Percentiles rank a stretch among this genome's conserved stretches.
Conservation (phyloP, 1,140 invertebrate genomes). For the Pogonognathellus flavescens region DNA sequence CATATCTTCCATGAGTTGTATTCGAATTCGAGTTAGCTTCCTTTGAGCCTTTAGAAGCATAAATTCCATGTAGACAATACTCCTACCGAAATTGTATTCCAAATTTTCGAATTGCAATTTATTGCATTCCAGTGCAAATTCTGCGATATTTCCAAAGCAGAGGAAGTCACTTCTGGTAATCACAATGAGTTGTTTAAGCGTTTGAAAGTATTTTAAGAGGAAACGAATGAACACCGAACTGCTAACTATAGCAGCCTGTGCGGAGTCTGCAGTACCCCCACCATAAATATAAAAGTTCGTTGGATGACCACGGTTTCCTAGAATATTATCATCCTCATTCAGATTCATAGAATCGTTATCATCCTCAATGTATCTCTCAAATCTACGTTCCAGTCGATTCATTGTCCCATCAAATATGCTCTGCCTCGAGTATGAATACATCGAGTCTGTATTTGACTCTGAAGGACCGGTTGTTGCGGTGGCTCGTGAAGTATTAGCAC, state of each 20-base stretch:
- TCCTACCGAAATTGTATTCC: conserved; percentile 54
- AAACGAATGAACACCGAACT: not conserved
- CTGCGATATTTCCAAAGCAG: not conserved
- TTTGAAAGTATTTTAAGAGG: not conserved
- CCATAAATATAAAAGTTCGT: not conserved
- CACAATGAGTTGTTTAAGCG: conserved; percentile 6
- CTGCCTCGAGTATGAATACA: not conserved
- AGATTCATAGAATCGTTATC: not conserved
- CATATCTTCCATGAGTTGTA: conserved; percentile 8
- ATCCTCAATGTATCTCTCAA: not conserved
- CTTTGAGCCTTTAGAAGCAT: conserved; percentile 11
- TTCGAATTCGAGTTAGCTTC: not conserved
- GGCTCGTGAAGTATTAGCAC: too few relatives aligned
- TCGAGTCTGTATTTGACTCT: not conserved
- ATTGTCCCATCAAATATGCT: not conserved
- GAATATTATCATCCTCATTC: not conserved
- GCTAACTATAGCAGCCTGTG: not conserved
- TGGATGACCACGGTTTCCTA: not conserved
- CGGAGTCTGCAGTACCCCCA: not conserved
- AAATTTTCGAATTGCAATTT: conserved; percentile 58
- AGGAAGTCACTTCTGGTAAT: not conserved
- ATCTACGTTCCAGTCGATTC: not conserved
- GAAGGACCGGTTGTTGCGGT: not conserved
- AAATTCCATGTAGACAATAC: conserved; percentile 13
- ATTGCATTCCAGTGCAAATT: not conserved